These are phyloP conservation scores for Oenanthe melanoleuca DNA, from an alignment of 2,113 vertebrate genomes.

Conservation along the genomic window DNA sequence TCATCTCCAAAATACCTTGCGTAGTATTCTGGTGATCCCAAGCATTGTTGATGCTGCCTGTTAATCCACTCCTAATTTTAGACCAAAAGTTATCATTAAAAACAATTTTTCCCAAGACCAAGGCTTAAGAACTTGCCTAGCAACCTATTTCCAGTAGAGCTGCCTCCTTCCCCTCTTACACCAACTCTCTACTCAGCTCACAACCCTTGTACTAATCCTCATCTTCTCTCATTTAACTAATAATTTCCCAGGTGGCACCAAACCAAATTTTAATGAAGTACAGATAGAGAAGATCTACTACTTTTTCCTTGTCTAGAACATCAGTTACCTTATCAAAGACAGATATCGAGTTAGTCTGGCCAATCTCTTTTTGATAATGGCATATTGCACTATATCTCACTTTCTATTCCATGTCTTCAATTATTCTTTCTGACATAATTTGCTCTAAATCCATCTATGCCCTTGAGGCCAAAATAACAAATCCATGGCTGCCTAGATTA, in stretches of 20 bases:
- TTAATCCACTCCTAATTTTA: neutral
- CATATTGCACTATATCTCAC: constrained; percentile 60
- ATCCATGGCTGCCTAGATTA: neutral
- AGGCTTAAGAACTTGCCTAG: neutral
- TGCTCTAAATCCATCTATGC: constrained; percentile 62
- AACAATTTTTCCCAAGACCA: neutral
- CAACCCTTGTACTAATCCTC: constrained; percentile 3
- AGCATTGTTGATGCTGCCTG: neutral
- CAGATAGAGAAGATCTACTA: constrained; percentile 54
- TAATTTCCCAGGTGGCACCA: constrained; percentile 59
- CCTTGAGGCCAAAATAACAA: constrained; percentile 60
- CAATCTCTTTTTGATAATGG: constrained; percentile 66
- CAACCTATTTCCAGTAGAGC: neutral
- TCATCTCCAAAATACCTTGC: neutral
- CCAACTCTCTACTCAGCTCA: neutral
- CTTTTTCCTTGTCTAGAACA: constrained; percentile 63
- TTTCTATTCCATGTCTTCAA: constrained; percentile 67
- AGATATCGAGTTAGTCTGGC: constrained; percentile 61
- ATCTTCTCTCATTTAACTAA: constrained; percentile 56
- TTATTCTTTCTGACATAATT: constrained; percentile 68
- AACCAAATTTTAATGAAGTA: constrained; percentile 55
- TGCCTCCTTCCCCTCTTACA: neutral
- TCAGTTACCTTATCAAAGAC: constrained; percentile 68
- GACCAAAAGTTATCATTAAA: neutral
- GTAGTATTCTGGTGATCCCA: neutral